These are phyloP conservation scores for Ryuthela nishihirai DNA, from an alignment of 2,888 invertebrate genomes.

Conservation along the genomic window DNA sequence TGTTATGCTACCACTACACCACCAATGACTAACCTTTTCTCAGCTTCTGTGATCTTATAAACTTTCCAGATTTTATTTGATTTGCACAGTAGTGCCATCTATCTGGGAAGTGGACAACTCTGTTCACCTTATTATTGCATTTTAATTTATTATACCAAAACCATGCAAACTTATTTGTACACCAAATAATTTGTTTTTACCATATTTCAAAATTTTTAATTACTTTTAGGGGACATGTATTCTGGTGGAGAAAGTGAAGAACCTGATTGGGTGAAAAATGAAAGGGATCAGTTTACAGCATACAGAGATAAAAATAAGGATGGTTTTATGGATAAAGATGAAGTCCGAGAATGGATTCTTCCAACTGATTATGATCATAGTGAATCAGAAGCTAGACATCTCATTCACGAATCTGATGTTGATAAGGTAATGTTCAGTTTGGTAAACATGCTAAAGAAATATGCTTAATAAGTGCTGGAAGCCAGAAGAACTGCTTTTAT, in stretches of 20 bases:
- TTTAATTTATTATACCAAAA: no score
- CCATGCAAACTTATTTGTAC: no score
- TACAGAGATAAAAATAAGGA: conserved; percentile 79
- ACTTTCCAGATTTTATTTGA: no score
- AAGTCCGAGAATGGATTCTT: conserved; percentile 59
- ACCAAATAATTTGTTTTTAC: conserved; percentile 89
- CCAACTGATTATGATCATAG: conserved; percentile 86
- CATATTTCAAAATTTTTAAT: conserved; percentile 58
- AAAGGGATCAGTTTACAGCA: conserved; percentile 82
- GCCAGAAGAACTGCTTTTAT: no score
- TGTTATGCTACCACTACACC: no score
- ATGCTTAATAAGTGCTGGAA: no score
- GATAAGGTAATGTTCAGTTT: conserved; percentile 71
- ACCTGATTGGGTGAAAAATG: conserved; percentile 94
- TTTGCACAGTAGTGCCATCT: no score
- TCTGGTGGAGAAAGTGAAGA: conserved; percentile 54
- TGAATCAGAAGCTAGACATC: conserved; percentile 90
- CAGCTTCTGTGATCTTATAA: no score
- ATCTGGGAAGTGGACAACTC: no score
- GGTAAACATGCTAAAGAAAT: no score
- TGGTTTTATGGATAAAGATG: conserved; percentile 77
- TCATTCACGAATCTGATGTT: conserved; percentile 88
- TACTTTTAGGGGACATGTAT: conserved; percentile 32
- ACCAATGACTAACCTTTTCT: no score
- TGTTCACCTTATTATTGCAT: no score